A percentile compares a stretch with the other conserved stretches of the same genome.
Conservation (phyloP, 2,113 vertebrate genomes). For the Tenebrosternarchus preto region DNA sequence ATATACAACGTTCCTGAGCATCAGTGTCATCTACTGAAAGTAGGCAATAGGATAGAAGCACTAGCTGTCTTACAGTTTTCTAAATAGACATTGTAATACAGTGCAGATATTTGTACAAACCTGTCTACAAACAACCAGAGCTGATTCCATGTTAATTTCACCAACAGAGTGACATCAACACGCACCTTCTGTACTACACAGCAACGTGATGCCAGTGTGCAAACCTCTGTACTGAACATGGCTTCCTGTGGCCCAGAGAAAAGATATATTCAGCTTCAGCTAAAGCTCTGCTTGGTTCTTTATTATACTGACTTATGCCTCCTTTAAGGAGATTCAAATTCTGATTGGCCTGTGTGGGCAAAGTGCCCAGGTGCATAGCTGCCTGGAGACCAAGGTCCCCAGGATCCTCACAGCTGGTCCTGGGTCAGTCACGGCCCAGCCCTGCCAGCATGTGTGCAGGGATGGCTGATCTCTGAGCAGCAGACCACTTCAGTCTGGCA, state of each 20-base stretch:
- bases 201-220: no score
- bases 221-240: neutral
- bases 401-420: conserved; percentile 5
- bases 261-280: no score
- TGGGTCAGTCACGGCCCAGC: conserved; percentile 9
- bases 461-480: neutral
- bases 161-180: no score
- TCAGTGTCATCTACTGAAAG: no score
- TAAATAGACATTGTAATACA: no score
- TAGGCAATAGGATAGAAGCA: no score
- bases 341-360: conserved; percentile 75
- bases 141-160: no score
- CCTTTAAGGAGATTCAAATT: conserved; percentile 75
- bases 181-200: no score
- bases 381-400: conserved; percentile 19
- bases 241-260: conserved; percentile 23
- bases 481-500: neutral
- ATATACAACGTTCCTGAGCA: no score
- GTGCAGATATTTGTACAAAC: no score
- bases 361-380: conserved; percentile 63
- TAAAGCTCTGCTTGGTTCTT: conserved; percentile 60
- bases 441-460: neutral
- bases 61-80: no score
- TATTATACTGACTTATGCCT: conserved; percentile 70
- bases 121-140: no score